phyloP scores from a whole-genome alignment of 2,113 vertebrate species.

The Proteles cristata region DNA sequence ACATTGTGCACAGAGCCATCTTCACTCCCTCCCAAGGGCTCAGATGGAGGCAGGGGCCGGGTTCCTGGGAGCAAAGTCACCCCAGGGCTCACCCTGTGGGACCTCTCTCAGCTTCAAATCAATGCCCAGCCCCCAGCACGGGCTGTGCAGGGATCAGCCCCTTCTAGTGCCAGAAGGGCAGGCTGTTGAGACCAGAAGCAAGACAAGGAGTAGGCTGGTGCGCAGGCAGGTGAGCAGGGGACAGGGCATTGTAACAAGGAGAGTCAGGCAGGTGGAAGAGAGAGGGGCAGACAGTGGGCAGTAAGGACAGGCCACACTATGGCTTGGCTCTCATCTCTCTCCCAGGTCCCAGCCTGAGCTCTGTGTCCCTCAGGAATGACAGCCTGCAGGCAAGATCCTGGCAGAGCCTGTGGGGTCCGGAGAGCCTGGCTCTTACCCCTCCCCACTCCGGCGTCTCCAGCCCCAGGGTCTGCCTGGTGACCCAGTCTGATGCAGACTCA shows the following conservation, averaged over 20 bases:
- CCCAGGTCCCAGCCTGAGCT: background rate
- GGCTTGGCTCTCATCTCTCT: background rate
- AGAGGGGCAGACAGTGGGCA: background rate
- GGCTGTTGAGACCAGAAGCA: background rate
- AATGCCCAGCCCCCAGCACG: background rate
- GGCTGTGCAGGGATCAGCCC: background rate
- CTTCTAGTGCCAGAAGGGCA: background rate
- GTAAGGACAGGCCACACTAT: background rate
- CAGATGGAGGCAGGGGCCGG: background rate
- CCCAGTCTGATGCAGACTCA: background rate
- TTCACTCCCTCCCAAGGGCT: background rate
- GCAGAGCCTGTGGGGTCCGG: background rate
- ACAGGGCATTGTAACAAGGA: accelerated
- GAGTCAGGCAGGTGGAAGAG: background rate
- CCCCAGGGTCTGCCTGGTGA: background rate
- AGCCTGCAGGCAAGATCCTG: background rate
- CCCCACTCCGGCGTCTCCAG: background rate
- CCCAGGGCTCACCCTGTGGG: background rate
- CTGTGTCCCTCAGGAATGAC: background rate
- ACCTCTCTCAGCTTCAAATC: background rate
- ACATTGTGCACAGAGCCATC: background rate
- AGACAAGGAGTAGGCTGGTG: background rate
- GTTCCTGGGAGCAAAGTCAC: background rate
- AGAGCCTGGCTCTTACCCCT: background rate
- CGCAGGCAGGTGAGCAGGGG: background rate